A percentile compares a stretch with the other conserved stretches of the same genome.
phyloP scores from a whole-genome alignment of 1,140 invertebrate genomes.

The Rhyacophila brunnea region DNA sequence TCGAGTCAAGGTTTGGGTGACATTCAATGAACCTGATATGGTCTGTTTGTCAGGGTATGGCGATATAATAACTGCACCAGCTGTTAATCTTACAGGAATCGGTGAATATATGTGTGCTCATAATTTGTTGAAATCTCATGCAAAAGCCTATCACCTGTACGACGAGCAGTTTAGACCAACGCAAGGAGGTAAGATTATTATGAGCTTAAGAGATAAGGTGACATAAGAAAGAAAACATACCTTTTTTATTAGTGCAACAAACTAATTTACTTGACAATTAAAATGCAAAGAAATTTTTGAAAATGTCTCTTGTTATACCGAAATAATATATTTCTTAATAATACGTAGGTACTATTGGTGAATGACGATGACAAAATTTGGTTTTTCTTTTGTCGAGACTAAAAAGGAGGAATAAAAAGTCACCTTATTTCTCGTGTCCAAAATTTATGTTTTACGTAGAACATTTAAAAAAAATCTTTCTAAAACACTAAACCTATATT shows the following conservation, averaged over 20 bases:
- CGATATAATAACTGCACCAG: constrained; percentile 43
- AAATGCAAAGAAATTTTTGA: neutral
- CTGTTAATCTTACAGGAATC: constrained; percentile 41
- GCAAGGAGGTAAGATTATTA: constrained; percentile 51
- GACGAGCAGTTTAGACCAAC: constrained; percentile 51
- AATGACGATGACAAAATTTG: no score
- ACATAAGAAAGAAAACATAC: constrained; percentile 10
- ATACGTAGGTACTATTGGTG: no score
- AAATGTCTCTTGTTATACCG: neutral
- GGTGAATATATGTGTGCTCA: constrained; percentile 54
- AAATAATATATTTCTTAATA: neutral
- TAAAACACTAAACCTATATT: no score
- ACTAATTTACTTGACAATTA: neutral
- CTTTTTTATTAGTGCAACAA: neutral
- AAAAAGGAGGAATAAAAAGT: no score
- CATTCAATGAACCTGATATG: constrained; percentile 42
- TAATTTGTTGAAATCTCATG: constrained; percentile 56
- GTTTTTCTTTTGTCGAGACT: no score
- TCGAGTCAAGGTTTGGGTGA: constrained; percentile 41
- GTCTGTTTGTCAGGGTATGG: constrained; percentile 24
- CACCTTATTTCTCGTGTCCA: no score
- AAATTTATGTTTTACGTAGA: no score
- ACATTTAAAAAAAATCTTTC: no score
- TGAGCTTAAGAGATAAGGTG: constrained; percentile 36
- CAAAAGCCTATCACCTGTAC: constrained; percentile 57